A percentile compares a stretch with the other conserved stretches of the same genome.
Conservation (phyloP, 2,888 invertebrate genomes). For the Antheraea assamensis region DNA sequence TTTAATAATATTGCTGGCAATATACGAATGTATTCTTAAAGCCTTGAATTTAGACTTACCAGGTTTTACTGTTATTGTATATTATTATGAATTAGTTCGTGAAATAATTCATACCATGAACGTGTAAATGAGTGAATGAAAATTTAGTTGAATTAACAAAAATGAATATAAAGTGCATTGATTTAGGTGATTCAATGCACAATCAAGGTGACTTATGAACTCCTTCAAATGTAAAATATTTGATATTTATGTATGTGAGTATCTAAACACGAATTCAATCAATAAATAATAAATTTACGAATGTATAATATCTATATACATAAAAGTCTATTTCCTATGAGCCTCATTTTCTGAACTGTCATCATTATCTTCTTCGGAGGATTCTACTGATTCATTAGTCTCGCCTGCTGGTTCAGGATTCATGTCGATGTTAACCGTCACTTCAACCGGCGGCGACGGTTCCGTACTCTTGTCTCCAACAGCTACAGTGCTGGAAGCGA, state of each 20-base stretch:
- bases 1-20: no score
- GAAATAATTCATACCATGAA: no score
- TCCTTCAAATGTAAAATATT: no score
- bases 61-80: no score
- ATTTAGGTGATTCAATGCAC: neutral
- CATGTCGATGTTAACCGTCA: slow-evolving; percentile 7
- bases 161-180: neutral
- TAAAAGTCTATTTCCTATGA: neutral
- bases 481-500: slow-evolving; percentile 26
- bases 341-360: slow-evolving; percentile 7
- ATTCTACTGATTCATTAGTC: neutral
- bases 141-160: neutral
- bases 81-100: no score
- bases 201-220: no score
- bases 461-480: slow-evolving; percentile 22
- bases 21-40: no score
- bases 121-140: no score
- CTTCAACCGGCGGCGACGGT: neutral
- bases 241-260: neutral
- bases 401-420: slow-evolving; percentile 2
- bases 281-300: slow-evolving; percentile 1
- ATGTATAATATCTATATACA: neutral
- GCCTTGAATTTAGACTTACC: no score
- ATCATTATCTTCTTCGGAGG: neutral
- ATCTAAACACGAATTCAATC: slow-evolving; percentile 12